Conservation (phyloP, 2,888 invertebrate genomes). For the Agrotis segetum region DNA sequence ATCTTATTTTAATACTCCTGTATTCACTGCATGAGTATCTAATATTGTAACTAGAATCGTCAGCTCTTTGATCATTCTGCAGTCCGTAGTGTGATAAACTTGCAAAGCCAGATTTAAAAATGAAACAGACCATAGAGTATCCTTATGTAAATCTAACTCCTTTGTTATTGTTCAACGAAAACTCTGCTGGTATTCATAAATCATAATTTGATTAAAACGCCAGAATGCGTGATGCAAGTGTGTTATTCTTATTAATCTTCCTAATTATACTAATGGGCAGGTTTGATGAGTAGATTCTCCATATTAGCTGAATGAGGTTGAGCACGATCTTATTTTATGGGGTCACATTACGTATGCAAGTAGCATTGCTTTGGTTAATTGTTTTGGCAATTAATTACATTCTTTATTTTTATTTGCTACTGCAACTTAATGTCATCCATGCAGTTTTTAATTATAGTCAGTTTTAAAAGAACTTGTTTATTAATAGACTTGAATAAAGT, state of each 20-base stretch:
- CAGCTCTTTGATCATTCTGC: not conserved
- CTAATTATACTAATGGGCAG: conserved; percentile 44
- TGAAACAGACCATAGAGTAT: not conserved
- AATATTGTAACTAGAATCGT: not conserved
- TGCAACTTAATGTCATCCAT: conserved; percentile 14
- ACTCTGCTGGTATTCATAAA: conserved; percentile 7
- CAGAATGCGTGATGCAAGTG: conserved; percentile 36
- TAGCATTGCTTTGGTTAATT: conserved; percentile 6
- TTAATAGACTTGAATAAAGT: not conserved
- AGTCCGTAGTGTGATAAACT: not conserved
- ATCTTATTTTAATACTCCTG: not conserved
- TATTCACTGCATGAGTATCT: conserved; percentile 1
- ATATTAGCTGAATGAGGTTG: conserved; percentile 24
- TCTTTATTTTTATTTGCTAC: conserved; percentile 18
- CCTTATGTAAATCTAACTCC: not conserved
- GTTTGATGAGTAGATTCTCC: conserved; percentile 21
- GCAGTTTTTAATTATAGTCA: conserved; percentile 15
- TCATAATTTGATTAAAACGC: conserved; percentile 23
- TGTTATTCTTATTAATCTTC: conserved; percentile 20
- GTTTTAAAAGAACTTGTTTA: conserved; percentile 16
- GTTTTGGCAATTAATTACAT: conserved; percentile 13
- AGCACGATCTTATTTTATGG: conserved; percentile 13
- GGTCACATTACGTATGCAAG: conserved; percentile 22
- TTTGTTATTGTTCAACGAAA: conserved; percentile 5
- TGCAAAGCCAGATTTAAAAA: no score